Conservation (phyloP, 2,888 invertebrate species). For the Agriopis aurantiaria region DNA sequence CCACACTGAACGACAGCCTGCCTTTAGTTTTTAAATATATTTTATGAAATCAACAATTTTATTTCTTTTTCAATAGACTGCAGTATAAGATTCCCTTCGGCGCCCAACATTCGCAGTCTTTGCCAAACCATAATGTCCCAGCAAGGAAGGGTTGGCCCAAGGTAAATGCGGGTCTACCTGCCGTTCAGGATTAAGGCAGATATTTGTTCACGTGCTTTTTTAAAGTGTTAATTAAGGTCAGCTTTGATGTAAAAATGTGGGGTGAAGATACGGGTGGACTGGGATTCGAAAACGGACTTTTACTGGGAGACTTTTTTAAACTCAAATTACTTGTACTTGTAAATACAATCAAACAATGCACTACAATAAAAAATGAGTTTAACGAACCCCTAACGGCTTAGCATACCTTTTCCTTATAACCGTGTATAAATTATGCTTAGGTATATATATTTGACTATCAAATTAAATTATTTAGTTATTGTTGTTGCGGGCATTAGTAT, state of each 20-base stretch:
- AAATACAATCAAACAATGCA: too few relatives aligned
- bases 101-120: constrained; percentile 24
- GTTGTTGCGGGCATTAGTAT: too few relatives aligned
- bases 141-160: constrained; percentile 69
- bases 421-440: too few relatives aligned
- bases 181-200: constrained; percentile 66
- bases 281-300: not conserved
- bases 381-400: too few relatives aligned
- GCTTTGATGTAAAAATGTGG: constrained; percentile 46
- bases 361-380: too few relatives aligned
- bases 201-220: constrained; percentile 68
- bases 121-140: constrained; percentile 65
- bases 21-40: too few relatives aligned
- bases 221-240: constrained; percentile 72
- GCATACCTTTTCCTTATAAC: too few relatives aligned
- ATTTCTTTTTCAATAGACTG: not conserved
- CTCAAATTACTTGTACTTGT: too few relatives aligned
- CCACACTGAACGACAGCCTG: too few relatives aligned
- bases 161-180: constrained; percentile 82
- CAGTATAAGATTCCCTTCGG: constrained; percentile 37
- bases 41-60: too few relatives aligned
- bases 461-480: too few relatives aligned
- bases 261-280: constrained; percentile 6
- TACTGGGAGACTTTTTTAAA: not conserved
- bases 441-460: too few relatives aligned